These are phyloP conservation scores for Morbakka virulenta DNA, from an alignment of 30 jellyfish, hydroid and myxozoan species.

Conservation along the genomic window DNA sequence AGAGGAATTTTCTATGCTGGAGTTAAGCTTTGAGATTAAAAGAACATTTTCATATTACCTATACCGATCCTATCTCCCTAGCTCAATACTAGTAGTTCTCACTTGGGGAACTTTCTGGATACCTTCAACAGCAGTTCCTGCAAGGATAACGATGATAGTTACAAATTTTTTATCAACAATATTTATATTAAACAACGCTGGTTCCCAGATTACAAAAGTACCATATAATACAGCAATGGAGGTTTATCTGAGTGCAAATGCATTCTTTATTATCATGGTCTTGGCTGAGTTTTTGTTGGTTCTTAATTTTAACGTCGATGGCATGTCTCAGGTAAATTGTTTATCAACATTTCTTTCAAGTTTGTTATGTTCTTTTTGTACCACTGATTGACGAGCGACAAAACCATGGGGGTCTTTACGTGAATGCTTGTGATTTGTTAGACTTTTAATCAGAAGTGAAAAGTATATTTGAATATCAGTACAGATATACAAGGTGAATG, in stretches of 20 bases:
- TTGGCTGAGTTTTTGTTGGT: slow-evolving; percentile 63
- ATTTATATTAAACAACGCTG: slow-evolving; percentile 55
- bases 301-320: slow-evolving; percentile 9
- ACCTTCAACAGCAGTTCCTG: slow-evolving; percentile 70
- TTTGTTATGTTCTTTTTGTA: no score
- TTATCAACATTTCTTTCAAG: no score
- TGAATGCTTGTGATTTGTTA: no score
- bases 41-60: slow-evolving; percentile 49
- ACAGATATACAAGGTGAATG: no score
- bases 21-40: not conserved
- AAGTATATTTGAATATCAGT: no score
- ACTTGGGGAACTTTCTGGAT: slow-evolving; percentile 74
- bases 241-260: slow-evolving; percentile 24
- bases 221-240: slow-evolving; percentile 74
- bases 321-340: no score
- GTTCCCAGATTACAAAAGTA: slow-evolving; percentile 46
- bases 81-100: slow-evolving; percentile 29
- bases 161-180: slow-evolving; percentile 57
- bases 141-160: slow-evolving; percentile 63
- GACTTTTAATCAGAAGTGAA: no score
- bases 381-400: no score
- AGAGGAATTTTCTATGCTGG: not conserved
- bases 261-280: slow-evolving; percentile 30
- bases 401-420: no score
- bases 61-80: slow-evolving; percentile 51